Base-by-base conservation (phyloP, 30 jellyfish, hydroid and myxozoan genomes). In the Chrysaora quinquecirrha region DNA sequence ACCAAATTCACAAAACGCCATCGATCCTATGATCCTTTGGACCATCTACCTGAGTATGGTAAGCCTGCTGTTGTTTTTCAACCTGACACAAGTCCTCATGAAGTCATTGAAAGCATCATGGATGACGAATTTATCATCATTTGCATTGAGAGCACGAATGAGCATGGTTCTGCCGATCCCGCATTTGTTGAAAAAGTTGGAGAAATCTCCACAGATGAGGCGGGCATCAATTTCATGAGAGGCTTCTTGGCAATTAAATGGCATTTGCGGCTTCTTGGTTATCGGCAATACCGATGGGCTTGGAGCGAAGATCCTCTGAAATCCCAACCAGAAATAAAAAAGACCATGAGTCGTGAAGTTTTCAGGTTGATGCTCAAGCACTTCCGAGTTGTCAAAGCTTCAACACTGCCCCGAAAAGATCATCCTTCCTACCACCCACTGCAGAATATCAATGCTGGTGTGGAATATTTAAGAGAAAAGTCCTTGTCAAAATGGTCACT, bases 211-310 rank as follows among this genome's bases (percentile, higher is more conserved):
- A 62, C 1, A 62, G 35, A 62, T 27, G 74, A 62, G 30, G 28
- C 22, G 28, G 74, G 74, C 35, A 27, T 62, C 14, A 33, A 62
- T 62, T 62, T 62, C 49, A 33, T 62, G 38, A 33, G 49, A 0
- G 49, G 74, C 49, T 0, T 62, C 74, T 62, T 62, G 22, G 74
- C 74, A 62, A n/a, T 2, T 62, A 62, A 62, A 62, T 62, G 74
- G 74, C 74, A 62, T 62, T 38, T 62, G 7, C 21, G 74, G 30
- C 49, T 62, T 1, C 74, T 62, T 3, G 28, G 1, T 20, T 62
- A 62, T 62, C 74, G 38, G 3, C 74, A 62, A 29, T 20, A 0
- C 38, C 22, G 28, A 62, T 62, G 74, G 74, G 74, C 74, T 3
- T 62, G 74, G 74, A 62, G 74, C 6, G 74, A 60, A 16, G 73